A percentile compares a stretch with the other conserved stretches of the same genome.
phyloP scores from a whole-genome alignment of 2,888 invertebrate genomes.

The Clusia tigrina region DNA sequence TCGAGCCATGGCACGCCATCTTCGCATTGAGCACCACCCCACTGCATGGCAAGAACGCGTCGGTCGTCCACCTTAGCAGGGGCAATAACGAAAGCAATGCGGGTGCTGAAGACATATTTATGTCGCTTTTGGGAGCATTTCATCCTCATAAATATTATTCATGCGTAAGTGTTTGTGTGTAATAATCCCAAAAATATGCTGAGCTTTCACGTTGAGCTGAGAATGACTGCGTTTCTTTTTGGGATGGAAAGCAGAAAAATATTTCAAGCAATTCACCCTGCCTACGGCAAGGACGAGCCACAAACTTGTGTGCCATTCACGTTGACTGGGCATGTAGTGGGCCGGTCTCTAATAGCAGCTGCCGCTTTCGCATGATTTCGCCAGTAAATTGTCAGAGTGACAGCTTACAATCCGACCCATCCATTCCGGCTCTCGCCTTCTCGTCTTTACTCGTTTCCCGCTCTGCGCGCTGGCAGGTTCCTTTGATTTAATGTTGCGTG shows the following conservation, averaged over 20 bases:
- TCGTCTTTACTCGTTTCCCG: background rate
- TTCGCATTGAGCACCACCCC: background rate
- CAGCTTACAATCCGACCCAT: constrained; percentile 42
- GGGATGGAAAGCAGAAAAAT: constrained; percentile 19
- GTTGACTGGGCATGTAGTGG: background rate
- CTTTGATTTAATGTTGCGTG: constrained; percentile 59
- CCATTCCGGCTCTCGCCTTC: background rate
- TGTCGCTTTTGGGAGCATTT: constrained; percentile 62
- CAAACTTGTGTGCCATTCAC: constrained; percentile 30
- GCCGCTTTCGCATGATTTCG: constrained; percentile 22
- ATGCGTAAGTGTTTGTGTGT: constrained; percentile 36
- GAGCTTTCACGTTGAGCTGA: constrained; percentile 27
- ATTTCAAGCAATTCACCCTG: too few relatives aligned
- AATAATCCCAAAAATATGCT: constrained; percentile 30
- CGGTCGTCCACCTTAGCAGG: background rate
- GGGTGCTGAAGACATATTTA: constrained; percentile 62
- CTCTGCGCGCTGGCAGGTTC: constrained; percentile 11
- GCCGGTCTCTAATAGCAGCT: background rate
- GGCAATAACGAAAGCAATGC: constrained; percentile 36
- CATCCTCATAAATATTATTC: constrained; percentile 62
- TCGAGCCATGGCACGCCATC: background rate
- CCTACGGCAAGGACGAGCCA: constrained; percentile 47
- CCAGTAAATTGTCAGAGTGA: constrained; percentile 60
- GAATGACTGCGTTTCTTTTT: background rate
- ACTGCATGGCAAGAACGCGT: background rate